phyloP scores from a whole-genome alignment of 2,888 invertebrate species.

The Pogonocherus hispidulus region DNA sequence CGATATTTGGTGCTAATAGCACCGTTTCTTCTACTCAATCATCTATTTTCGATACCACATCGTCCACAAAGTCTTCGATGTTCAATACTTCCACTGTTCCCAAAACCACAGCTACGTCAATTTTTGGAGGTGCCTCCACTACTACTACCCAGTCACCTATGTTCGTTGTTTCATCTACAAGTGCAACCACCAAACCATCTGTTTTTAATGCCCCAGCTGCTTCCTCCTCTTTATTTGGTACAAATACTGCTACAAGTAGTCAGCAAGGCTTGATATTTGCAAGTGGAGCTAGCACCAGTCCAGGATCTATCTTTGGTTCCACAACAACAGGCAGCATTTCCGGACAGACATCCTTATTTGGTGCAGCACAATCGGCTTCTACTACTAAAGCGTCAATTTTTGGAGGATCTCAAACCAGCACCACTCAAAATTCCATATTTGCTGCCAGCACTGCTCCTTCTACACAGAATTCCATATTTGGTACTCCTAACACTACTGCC shows the following conservation, averaged over 20 bases:
- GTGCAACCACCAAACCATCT: constrained; percentile 33
- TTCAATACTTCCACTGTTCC: constrained; percentile 27
- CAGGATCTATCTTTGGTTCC: constrained; percentile 40
- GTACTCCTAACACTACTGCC: constrained; percentile 56
- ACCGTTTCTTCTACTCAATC: constrained; percentile 31
- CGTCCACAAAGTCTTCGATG: constrained; percentile 35
- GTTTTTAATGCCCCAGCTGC: constrained; percentile 29
- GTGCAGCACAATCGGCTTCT: constrained; percentile 33
- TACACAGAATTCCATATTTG: constrained; percentile 19
- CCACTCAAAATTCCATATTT: constrained; percentile 12
- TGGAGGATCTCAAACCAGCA: background rate
- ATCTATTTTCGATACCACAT: constrained; percentile 35
- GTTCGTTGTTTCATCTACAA: constrained; percentile 56
- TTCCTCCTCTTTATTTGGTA: constrained; percentile 43
- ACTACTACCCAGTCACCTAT: constrained; percentile 43
- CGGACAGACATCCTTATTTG: constrained; percentile 41
- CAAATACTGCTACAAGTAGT: constrained; percentile 28
- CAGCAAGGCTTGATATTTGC: constrained; percentile 23
- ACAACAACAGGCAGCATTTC: constrained; percentile 36
- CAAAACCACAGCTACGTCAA: constrained; percentile 27
- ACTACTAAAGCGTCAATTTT: constrained; percentile 41
- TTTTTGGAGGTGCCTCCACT: constrained; percentile 9
- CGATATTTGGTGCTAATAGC: constrained; percentile 5
- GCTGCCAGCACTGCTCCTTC: constrained; percentile 12
- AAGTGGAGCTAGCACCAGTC: constrained; percentile 17